Conservation (phyloP, 2,797 vertebrate species). For the Tragopan temminckii region DNA sequence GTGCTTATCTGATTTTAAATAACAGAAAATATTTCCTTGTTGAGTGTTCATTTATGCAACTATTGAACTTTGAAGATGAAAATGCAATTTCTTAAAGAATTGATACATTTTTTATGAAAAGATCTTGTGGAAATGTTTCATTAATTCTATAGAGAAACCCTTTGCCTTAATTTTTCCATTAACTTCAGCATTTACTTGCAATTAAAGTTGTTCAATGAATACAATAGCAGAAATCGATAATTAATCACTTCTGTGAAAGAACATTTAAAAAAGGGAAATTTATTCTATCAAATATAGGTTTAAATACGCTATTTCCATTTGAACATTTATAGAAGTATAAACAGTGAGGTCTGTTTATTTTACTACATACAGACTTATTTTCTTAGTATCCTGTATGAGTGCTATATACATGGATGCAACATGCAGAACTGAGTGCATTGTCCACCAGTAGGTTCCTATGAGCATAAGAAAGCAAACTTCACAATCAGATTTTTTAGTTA, state of each 20-base stretch:
- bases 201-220: constrained; percentile 71
- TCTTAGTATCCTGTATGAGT: not conserved
- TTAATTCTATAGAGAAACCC: constrained; percentile 70
- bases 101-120: constrained; percentile 19
- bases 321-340: constrained; percentile 46
- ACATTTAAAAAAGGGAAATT: constrained; percentile 27
- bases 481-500: not conserved
- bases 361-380: not conserved
- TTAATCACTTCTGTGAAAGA: constrained; percentile 76
- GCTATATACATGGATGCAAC: not conserved
- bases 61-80: not conserved
- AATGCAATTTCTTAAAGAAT: not conserved
- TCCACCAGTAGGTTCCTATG: not conserved
- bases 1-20: not conserved
- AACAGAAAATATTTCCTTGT: not conserved
- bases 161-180: constrained; percentile 74
- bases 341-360: constrained; percentile 40
- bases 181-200: constrained; percentile 76
- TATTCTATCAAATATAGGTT: constrained; percentile 68
- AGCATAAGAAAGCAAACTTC: constrained; percentile 13
- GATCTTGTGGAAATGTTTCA: constrained; percentile 74
- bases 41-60: not conserved
- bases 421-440: not conserved
- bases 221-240: constrained; percentile 81
- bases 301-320: constrained; percentile 25